Base-by-base conservation (phyloP, 2,888 invertebrate genomes). In the Byasa hedistus region DNA sequence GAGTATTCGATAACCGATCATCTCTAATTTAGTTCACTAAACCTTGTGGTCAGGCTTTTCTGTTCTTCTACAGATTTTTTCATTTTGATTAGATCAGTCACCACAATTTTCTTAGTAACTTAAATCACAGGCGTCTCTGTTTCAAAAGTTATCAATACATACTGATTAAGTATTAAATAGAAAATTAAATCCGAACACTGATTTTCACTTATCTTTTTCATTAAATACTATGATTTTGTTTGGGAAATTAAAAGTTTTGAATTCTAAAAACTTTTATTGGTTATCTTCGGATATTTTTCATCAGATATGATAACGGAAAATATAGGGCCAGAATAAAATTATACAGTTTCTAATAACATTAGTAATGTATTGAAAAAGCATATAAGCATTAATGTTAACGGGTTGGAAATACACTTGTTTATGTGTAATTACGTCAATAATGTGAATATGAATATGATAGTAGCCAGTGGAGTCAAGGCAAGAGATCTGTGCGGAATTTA, bases 371-470 rank as follows among this genome's bases (percentile, higher is more conserved):
- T 57, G 57, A 39, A 22, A 48, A 55, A 58, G 27, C 60, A 21
- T 48, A n/a, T 60, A 24, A 56, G 61, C 56, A 65, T 56, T 51
- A 57, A 61, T 56, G 23, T 55, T 32, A 22, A 27, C 21, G 56
- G 22, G 48, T 10, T 61, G 57, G 32, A 24, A 61, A 52, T 61
- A 61, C 32, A 51, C 22, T 56, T 23, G 56, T 65, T 61, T 61
- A 52, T 65, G 51, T 51, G 57, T 65, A 57, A 60, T 56, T 56
- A 61, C 57, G n/a, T 61, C 27, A 56, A 24, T 61, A 61, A 61
- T 65, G 15, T 61, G 36, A 51, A 23, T 61, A 51, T 48, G 17
- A 39, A 58, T 52, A 52, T 24, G 52, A 39, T 56, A 56, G 23
- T 65, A 32, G 27, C 22, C 27, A 22, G 56, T 56, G 54, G 32